Conservation (phyloP, 2,888 invertebrate species). For the Himalopsyche tibetana region DNA sequence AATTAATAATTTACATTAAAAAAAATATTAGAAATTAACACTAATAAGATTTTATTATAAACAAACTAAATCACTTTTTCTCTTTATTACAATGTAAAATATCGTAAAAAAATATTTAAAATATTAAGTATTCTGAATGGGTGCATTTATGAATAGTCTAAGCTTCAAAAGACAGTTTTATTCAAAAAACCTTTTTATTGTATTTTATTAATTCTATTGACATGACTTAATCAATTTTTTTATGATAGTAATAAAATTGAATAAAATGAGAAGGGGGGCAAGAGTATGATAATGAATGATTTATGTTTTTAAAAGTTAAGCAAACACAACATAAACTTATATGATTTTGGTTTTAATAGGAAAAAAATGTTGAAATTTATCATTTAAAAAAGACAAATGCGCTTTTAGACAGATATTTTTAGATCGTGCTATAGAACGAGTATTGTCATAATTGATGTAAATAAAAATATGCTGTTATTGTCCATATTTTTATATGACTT, state of each 20-base stretch:
- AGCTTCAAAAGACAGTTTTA: background rate
- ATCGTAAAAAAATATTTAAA: conserved; percentile 17
- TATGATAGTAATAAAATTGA: background rate
- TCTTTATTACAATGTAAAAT: conserved; percentile 8
- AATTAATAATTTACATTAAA: conserved; percentile 2
- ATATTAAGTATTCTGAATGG: conserved; percentile 20
- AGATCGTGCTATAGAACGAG: too few relatives aligned
- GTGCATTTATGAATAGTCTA: conserved; percentile 16
- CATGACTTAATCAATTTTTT: background rate
- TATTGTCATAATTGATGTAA: too few relatives aligned
- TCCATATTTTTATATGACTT: too few relatives aligned
- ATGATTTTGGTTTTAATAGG: too few relatives aligned
- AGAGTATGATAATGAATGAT: background rate
- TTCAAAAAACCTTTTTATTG: background rate
- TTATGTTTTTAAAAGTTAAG: too few relatives aligned
- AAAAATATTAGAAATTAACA: background rate
- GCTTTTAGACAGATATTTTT: too few relatives aligned
- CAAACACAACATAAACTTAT: too few relatives aligned
- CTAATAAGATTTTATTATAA: background rate
- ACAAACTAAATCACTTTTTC: background rate
- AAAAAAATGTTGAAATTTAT: too few relatives aligned
- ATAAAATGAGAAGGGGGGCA: background rate
- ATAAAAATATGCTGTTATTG: too few relatives aligned
- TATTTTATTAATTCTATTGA: background rate
- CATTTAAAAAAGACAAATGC: too few relatives aligned